phyloP scores from a whole-genome alignment of 2,113 vertebrate genomes.

The Ranitomeya variabilis region DNA sequence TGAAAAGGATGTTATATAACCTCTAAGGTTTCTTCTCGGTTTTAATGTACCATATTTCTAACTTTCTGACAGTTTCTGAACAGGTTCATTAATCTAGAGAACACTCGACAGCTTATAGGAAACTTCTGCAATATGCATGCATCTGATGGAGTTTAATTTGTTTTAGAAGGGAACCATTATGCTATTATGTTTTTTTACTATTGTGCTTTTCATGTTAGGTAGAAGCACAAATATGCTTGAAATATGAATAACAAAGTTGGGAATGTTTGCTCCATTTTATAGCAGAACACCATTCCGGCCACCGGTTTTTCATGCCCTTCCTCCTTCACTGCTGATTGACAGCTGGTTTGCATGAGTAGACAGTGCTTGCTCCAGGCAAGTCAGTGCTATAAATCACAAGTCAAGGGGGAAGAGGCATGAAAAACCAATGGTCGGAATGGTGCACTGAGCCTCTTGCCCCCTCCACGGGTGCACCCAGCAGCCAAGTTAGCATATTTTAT shows the following conservation, averaged over 20 bases:
- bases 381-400: no score
- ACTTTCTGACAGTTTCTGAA: constrained; percentile 42
- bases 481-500: no score
- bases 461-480: no score
- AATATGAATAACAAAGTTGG: not conserved
- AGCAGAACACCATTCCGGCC: no score
- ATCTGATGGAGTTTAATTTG: constrained; percentile 21
- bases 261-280: not conserved
- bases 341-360: no score
- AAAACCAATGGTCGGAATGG: no score
- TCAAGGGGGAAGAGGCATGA: no score
- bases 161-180: not conserved
- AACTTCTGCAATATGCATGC: constrained; percentile 1
- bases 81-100: constrained; percentile 47
- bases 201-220: not conserved
- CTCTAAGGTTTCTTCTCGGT: constrained; percentile 40
- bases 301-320: no score
- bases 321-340: no score
- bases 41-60: constrained; percentile 45
- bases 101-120: constrained; percentile 18
- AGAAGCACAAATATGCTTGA: not conserved
- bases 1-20: constrained; percentile 40
- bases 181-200: not conserved
- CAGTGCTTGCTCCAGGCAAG: no score
- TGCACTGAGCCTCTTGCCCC: no score